Evolutionary conservation across 2,797 vertebrate species (phyloP).

Genomic region (Tokudaia tokunoshimensis): DNA sequence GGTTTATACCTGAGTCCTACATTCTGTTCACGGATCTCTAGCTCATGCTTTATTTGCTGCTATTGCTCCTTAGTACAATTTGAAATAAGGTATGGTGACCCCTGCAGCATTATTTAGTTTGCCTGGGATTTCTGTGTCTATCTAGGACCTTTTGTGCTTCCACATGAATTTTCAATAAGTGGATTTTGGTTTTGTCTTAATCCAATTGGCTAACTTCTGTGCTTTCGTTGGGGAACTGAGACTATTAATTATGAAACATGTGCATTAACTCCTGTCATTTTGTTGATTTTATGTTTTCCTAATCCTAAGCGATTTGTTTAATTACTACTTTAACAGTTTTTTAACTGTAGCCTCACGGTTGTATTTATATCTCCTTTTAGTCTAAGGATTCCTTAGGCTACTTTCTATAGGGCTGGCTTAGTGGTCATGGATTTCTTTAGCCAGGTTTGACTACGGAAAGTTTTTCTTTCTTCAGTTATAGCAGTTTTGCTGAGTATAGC

Average conservation of each 20-base stretch:
- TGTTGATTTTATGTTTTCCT: not conserved
- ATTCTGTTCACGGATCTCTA: not conserved
- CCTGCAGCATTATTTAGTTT: not conserved
- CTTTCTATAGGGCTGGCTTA: not conserved
- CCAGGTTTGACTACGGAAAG: not conserved
- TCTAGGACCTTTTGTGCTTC: not conserved
- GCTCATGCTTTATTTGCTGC: not conserved
- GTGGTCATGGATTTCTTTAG: not conserved
- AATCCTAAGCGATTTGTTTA: not conserved
- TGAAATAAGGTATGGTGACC: not conserved
- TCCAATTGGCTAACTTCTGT: not conserved
- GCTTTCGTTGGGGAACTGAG: not conserved
- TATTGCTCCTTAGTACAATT: not conserved
- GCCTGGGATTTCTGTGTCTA: not conserved
- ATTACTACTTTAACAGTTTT: not conserved
- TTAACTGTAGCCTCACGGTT: not conserved
- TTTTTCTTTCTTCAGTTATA: not conserved
- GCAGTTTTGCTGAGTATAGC: not conserved
- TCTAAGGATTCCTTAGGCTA: not conserved
- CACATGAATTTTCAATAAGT: not conserved
- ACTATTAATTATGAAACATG: not conserved
- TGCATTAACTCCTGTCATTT: not conserved
- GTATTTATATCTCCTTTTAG: not conserved
- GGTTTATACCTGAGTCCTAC: not conserved
- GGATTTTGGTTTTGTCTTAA: not conserved